These are phyloP conservation scores for Paguma larvata DNA, from an alignment of 2,797 vertebrate genomes.

Conservation along the genomic window DNA sequence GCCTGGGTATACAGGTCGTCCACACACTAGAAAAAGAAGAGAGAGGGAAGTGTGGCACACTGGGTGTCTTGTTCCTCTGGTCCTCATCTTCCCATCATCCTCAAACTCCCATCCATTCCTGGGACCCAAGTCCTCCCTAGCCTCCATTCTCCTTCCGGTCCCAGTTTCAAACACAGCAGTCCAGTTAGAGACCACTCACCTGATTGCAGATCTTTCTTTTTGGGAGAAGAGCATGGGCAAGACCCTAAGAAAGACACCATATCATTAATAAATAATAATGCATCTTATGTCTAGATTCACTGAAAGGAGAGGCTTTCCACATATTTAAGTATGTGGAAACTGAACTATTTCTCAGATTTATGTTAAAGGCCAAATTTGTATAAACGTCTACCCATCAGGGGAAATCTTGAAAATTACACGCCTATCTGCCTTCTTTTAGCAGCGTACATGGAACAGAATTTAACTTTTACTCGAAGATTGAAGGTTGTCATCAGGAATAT, in stretches of 20 bases:
- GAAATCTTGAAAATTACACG: background rate
- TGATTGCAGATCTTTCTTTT: slow-evolving; percentile 4
- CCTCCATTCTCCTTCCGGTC: background rate
- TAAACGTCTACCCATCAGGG: background rate
- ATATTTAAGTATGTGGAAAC: background rate
- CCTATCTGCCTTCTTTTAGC: background rate
- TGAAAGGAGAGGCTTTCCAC: background rate
- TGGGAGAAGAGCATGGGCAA: background rate
- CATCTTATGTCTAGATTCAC: background rate
- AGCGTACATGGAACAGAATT: background rate
- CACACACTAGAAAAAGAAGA: slow-evolving; percentile 63
- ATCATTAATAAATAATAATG: slow-evolving; percentile 27
- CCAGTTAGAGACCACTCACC: slow-evolving; percentile 60
- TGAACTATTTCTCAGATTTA: background rate
- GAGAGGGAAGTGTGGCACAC: background rate
- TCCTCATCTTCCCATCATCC: background rate
- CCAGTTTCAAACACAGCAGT: background rate
- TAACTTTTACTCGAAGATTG: background rate
- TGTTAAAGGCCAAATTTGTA: slow-evolving; percentile 20
- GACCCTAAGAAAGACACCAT: slow-evolving; percentile 56
- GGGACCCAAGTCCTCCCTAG: background rate
- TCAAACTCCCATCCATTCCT: background rate
- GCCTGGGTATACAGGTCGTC: background rate
- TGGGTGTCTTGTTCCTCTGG: background rate
- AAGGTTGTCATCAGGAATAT: background rate